These are phyloP conservation scores for Apis cerana DNA, from an alignment of 1,140 invertebrate species.

Conservation along the genomic window DNA sequence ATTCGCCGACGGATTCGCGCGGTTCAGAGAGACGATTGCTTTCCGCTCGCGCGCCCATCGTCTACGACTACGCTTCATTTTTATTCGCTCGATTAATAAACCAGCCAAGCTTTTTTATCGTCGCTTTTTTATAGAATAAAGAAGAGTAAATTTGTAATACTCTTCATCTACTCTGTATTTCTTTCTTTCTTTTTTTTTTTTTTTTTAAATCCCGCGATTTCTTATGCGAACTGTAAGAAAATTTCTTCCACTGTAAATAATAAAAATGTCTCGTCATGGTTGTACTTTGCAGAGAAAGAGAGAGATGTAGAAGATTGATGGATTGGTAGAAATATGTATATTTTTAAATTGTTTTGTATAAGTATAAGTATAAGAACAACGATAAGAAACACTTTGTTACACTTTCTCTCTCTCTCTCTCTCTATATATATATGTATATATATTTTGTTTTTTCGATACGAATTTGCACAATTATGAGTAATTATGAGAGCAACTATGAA, in stretches of 20 bases:
- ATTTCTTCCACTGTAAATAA: neutral
- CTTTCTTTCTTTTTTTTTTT: neutral
- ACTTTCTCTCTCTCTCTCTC: too few species aligned
- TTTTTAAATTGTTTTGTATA: neutral
- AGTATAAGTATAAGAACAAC: neutral
- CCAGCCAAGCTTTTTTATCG: constrained; percentile 7
- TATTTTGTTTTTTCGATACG: neutral
- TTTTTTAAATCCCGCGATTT: neutral
- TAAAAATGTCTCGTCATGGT: neutral
- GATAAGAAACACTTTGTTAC: neutral
- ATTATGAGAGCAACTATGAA: neutral
- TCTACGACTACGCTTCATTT: constrained; percentile 16
- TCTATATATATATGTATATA: too few species aligned
- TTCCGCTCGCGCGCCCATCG: neutral
- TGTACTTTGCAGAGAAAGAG: neutral
- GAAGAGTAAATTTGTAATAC: neutral
- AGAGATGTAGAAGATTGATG: neutral
- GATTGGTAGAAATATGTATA: neutral
- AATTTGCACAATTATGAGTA: constrained; percentile 6
- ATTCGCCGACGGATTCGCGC: constrained; percentile 62
- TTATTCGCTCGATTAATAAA: constrained; percentile 20
- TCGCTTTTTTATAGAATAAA: neutral
- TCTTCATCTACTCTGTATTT: neutral
- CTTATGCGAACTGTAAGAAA: neutral
- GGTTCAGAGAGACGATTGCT: constrained; percentile 23